These are phyloP conservation scores for Actinernus sp. DNA, from an alignment of 92 coral and sea anemone species.

Conservation along the genomic window DNA sequence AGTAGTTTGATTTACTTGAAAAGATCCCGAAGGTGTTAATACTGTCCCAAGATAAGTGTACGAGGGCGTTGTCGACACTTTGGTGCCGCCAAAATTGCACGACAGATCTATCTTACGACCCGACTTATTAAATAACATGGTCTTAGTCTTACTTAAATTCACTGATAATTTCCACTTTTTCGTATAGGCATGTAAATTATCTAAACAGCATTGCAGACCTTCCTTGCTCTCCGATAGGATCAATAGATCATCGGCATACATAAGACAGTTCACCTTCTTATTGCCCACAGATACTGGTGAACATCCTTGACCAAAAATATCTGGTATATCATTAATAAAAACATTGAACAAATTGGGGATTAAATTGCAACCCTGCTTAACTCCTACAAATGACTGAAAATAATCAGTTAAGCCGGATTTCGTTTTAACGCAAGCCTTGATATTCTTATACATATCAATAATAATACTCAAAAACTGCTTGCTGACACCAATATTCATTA, in stretches of 20 bases:
- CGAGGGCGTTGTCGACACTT: no score
- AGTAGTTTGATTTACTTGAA: no score
- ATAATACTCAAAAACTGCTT: conserved; percentile 43
- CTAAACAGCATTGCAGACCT: conserved; percentile 27
- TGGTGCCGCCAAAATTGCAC: no score
- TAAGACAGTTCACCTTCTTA: conserved; percentile 10
- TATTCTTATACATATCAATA: conserved; percentile 48
- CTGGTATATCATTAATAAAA: conserved; percentile 5
- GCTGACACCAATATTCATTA: conserved; percentile 16
- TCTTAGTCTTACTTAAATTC: conserved; percentile 11
- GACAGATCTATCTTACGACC: no score
- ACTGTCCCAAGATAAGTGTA: no score
- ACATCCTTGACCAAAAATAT: not conserved
- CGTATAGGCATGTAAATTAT: not conserved
- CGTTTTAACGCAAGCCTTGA: not conserved
- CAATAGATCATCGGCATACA: conserved; percentile 40
- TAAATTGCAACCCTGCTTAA: conserved; percentile 17
- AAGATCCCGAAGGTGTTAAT: no score
- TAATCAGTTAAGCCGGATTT: not conserved
- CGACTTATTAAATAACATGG: conserved; percentile 6
- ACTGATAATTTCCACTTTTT: conserved; percentile 15
- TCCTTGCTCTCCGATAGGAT: conserved; percentile 21
- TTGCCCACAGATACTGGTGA: conserved; percentile 14
- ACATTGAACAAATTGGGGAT: conserved; percentile 15
- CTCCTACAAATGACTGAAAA: conserved; percentile 4